Evolutionary conservation across 2,113 vertebrate species (phyloP).

Genomic region (Lutjanus erythropterus): DNA sequence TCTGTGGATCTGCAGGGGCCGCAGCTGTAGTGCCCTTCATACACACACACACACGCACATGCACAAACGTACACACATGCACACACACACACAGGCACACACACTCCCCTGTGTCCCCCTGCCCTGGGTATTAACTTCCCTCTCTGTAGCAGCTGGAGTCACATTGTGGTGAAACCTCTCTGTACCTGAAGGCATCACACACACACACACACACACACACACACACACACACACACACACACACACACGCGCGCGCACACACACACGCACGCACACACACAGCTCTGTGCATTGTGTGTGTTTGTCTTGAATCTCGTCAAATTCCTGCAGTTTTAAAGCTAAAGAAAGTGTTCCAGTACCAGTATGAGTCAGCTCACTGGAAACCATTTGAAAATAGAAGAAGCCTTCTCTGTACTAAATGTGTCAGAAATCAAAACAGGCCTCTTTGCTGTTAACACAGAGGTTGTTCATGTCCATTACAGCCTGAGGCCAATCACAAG

Average conservation of each 20-base stretch:
- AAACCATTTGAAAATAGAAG: slow-evolving; percentile 43
- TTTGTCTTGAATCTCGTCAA: slow-evolving; percentile 24
- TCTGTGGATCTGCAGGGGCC: slow-evolving; percentile 50
- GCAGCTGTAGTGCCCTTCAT: slow-evolving; percentile 66
- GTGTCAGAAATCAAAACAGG: slow-evolving; percentile 56
- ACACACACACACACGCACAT: slow-evolving; percentile 26
- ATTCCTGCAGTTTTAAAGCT: slow-evolving; percentile 17
- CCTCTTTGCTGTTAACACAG: slow-evolving; percentile 57
- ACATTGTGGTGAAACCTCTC: slow-evolving; percentile 71
- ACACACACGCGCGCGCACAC: neutral
- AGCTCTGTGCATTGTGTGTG: neutral
- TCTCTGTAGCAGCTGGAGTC: slow-evolving; percentile 83
- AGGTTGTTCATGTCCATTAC: slow-evolving; percentile 67
- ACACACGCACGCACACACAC: neutral
- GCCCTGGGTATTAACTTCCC: slow-evolving; percentile 77
- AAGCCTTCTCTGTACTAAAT: slow-evolving; percentile 38
- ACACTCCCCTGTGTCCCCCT: slow-evolving; percentile 74
- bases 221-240: slow-evolving; percentile 32
- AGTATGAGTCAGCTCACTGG: slow-evolving; percentile 51
- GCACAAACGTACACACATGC: slow-evolving; percentile 13
- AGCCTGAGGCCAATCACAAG: slow-evolving; percentile 68
- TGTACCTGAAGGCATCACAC: slow-evolving; percentile 81
- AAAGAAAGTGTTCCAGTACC: slow-evolving; percentile 10
- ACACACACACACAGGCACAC: slow-evolving; percentile 35
- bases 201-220: slow-evolving; percentile 43